Percentiles rank a stretch among this genome's conserved stretches.
Conservation (phyloP, 2,797 vertebrate genomes). For the Glyptemys insculpta region DNA sequence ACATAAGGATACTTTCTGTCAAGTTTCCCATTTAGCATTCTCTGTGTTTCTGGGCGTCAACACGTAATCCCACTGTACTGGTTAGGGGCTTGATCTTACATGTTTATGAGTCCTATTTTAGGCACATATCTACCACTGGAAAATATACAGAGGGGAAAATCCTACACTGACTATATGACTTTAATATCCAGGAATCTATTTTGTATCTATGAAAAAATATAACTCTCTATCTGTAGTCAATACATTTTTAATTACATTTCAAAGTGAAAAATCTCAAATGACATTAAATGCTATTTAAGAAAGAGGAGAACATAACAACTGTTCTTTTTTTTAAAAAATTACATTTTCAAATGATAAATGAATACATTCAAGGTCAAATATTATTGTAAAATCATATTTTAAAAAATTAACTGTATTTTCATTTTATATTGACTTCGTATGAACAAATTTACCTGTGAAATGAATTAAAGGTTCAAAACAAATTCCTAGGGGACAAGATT, state of each 20-base stretch:
- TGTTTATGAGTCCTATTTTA: background rate
- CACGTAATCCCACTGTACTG: background rate
- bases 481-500: background rate
- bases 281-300: background rate
- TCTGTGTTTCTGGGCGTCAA: background rate
- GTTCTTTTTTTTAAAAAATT: background rate
- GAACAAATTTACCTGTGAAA: too few relatives aligned
- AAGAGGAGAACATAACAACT: rapidly evolving
- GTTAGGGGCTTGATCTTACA: background rate
- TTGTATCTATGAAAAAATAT: background rate
- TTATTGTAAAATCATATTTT: background rate
- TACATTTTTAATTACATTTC: background rate
- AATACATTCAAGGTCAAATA: background rate
- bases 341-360: background rate
- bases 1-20: background rate
- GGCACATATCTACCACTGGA: background rate
- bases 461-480: background rate
- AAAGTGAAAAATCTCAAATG: background rate
- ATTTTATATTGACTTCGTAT: background rate
- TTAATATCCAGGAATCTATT: background rate
- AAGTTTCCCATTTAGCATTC: background rate
- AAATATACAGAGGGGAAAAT: rapidly evolving
- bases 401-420: background rate
- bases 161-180: background rate
- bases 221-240: background rate